These are phyloP conservation scores for Dusona sp. DNA, from an alignment of 2,888 invertebrate genomes.

Conservation along the genomic window DNA sequence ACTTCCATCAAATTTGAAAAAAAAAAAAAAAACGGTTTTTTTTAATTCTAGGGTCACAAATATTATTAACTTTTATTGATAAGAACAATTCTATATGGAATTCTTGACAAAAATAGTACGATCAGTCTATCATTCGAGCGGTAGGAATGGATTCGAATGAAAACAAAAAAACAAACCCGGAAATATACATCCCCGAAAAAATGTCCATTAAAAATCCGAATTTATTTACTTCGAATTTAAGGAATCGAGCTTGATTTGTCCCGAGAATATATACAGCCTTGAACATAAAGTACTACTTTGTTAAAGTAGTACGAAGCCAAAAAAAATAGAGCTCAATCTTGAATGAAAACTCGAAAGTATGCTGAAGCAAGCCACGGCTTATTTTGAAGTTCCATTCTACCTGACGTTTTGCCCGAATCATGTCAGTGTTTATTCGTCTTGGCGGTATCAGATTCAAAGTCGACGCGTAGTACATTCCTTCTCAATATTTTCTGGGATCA, in stretches of 20 bases:
- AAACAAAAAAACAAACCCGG: background rate
- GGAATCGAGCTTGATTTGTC: background rate
- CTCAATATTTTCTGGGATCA: background rate
- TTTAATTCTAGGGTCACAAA: background rate
- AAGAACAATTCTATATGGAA: background rate
- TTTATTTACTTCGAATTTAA: background rate
- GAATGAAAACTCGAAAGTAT: background rate
- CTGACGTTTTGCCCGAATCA: background rate
- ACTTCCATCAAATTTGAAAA: background rate
- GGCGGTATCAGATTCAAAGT: background rate
- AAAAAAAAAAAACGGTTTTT: background rate
- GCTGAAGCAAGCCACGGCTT: background rate
- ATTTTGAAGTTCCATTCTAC: background rate
- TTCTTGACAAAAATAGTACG: background rate
- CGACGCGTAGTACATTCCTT: background rate
- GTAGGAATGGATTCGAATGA: background rate
- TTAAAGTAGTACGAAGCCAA: background rate
- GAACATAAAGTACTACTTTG: background rate
- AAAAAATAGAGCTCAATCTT: background rate
- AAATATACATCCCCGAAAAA: background rate
- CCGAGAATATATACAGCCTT: background rate
- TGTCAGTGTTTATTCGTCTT: background rate
- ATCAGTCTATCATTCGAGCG: background rate
- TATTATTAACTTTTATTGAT: background rate
- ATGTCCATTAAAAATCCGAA: background rate